Conservation (phyloP, 92 coral and sea anemone species). For the Paragorgia papillata region DNA sequence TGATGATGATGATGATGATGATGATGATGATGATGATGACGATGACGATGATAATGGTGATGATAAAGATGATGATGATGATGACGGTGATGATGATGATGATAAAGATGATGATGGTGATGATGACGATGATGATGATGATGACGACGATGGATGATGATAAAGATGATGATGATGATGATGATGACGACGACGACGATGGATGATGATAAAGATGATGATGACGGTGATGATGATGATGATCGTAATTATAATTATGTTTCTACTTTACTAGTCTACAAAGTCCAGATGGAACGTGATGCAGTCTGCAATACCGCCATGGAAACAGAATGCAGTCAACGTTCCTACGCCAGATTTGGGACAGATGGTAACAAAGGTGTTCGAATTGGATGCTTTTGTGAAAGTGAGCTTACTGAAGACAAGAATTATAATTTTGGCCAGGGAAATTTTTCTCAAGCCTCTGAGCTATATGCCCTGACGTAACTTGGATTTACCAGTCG, state of each 20-base stretch:
- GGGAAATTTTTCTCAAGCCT: neutral
- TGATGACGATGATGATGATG: neutral
- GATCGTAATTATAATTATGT: no score
- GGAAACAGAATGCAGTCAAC: neutral
- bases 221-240: no score
- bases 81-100: neutral
- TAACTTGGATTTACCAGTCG: no score
- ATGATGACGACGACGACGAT: neutral
- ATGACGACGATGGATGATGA: neutral
- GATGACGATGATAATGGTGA: no score
- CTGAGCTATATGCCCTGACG: neutral
- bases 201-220: neutral
- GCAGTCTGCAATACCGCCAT: no score
- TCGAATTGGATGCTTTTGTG: neutral
- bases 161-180: neutral
- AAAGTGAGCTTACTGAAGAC: neutral
- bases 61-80: no score
- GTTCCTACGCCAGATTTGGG: neutral
- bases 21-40: no score
- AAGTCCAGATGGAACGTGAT: no score
- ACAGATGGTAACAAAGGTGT: neutral
- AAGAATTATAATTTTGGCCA: neutral
- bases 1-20: no score
- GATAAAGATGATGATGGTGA: neutral
- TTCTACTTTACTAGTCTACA: no score